phyloP scores from a whole-genome alignment of 2,113 vertebrate genomes.

The Scytalopus superciliaris region DNA sequence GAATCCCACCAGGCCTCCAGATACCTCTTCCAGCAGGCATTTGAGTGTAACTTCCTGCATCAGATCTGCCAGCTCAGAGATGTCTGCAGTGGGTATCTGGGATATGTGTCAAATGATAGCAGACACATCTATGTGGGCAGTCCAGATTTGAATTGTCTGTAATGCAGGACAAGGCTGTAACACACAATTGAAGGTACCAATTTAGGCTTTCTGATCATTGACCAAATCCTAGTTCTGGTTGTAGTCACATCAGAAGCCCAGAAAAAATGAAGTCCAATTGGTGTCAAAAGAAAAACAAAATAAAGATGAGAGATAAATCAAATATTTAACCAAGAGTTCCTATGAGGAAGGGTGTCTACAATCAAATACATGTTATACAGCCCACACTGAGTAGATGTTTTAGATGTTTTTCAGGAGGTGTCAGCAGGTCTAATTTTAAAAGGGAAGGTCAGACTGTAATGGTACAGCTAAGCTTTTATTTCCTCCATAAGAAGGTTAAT shows the following conservation, averaged over 20 bases:
- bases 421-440: conserved; percentile 32
- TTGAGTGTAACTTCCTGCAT: background rate
- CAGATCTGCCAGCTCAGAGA: background rate
- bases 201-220: background rate
- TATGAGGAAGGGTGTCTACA: background rate
- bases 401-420: background rate
- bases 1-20: background rate
- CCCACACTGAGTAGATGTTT: too few relatives aligned
- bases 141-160: background rate
- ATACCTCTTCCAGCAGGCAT: background rate
- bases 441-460: conserved; percentile 31
- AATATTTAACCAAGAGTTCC: background rate
- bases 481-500: conserved; percentile 31
- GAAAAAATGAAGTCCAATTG: background rate
- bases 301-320: background rate
- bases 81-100: background rate
- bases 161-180: background rate
- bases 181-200: background rate
- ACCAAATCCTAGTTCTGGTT: background rate
- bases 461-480: conserved; percentile 30
- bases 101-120: background rate
- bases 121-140: background rate
- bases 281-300: background rate
- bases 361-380: background rate
- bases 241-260: background rate